Percentiles rank a stretch among this genome's conserved stretches.
Conservation (phyloP, 2,113 vertebrate species). For the Passer montanus region DNA sequence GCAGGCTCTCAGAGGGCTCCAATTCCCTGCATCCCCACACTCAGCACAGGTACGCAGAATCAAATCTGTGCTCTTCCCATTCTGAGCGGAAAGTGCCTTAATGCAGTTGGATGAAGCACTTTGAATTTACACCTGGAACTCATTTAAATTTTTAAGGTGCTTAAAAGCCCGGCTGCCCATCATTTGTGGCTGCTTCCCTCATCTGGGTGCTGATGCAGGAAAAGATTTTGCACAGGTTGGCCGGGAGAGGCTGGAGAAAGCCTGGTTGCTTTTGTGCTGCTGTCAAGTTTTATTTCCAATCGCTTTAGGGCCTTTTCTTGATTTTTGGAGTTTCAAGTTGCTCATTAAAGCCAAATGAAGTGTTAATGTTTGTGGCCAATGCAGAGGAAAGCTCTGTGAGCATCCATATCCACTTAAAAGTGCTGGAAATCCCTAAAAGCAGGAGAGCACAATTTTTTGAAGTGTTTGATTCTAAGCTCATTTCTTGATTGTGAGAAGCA, state of each 20-base stretch:
- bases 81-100: background rate
- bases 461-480: background rate
- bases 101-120: background rate
- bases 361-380: background rate
- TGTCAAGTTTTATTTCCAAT: background rate
- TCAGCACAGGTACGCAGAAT: background rate
- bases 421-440: background rate
- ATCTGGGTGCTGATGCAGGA: background rate
- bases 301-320: background rate
- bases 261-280: background rate
- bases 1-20: background rate
- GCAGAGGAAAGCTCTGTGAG: background rate
- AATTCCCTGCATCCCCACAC: background rate
- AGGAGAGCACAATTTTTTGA: background rate
- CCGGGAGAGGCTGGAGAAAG: background rate
- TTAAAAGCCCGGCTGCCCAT: background rate
- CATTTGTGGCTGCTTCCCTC: background rate
- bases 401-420: background rate
- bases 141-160: slow-evolving; percentile 42
- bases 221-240: background rate
- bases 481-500: background rate
- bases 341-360: background rate
- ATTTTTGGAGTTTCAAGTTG: background rate
- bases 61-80: background rate
- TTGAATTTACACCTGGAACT: slow-evolving; percentile 5